Conservation (phyloP, 2,888 invertebrate genomes). For the Philhelius pedissequus region DNA sequence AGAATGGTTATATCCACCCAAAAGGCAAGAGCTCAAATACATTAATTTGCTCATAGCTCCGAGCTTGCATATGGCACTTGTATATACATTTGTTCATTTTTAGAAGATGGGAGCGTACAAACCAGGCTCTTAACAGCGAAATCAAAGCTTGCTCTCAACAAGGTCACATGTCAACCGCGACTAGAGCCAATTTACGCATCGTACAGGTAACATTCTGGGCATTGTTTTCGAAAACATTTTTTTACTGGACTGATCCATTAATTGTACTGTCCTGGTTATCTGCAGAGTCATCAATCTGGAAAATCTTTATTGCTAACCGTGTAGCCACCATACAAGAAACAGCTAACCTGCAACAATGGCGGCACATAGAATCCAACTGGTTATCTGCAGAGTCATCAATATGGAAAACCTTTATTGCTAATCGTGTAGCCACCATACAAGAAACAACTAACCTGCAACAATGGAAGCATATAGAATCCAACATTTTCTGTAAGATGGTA, state of each 20-base stretch:
- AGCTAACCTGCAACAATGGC: slow-evolving; percentile 17
- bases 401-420: slow-evolving; percentile 68
- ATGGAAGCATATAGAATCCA: slow-evolving; percentile 19
- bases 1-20: no score
- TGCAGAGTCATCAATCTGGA: slow-evolving; percentile 40
- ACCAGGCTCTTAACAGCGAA: slow-evolving; percentile 69
- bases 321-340: slow-evolving; percentile 46
- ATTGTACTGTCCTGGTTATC: slow-evolving; percentile 68
- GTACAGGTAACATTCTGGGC: slow-evolving; percentile 50
- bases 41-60: no score
- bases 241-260: slow-evolving; percentile 70
- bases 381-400: slow-evolving; percentile 35
- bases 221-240: slow-evolving; percentile 46
- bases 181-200: slow-evolving; percentile 69
- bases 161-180: slow-evolving; percentile 68
- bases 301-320: slow-evolving; percentile 68
- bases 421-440: slow-evolving; percentile 58
- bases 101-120: slow-evolving; percentile 15
- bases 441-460: slow-evolving; percentile 6
- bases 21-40: no score
- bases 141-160: slow-evolving; percentile 69
- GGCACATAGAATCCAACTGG: slow-evolving; percentile 39
- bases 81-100: slow-evolving; percentile 58
- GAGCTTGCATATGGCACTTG: no score
- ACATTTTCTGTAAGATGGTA: no score